Conservation (phyloP, 2,888 invertebrate species). For the Macrosiphum euphorbiae region DNA sequence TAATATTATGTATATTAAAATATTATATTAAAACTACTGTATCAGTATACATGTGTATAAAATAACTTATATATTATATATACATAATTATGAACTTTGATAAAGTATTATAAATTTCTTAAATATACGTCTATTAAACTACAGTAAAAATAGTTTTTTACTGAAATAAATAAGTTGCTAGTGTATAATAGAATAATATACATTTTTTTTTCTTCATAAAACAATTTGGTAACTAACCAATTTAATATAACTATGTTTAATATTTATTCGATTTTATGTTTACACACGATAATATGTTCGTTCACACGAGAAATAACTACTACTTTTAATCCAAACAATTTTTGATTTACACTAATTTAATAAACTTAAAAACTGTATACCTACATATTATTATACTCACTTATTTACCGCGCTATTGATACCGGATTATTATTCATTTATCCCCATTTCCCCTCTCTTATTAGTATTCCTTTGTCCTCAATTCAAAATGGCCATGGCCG, state of each 20-base stretch:
- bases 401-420: background rate
- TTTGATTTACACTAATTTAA: background rate
- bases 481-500: background rate
- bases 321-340: background rate
- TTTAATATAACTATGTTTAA: background rate
- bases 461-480: background rate
- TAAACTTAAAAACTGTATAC: background rate
- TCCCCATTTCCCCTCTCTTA: background rate
- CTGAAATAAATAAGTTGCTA: background rate
- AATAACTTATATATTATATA: background rate
- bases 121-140: background rate
- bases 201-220: background rate
- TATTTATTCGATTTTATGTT: background rate
- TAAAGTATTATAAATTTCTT: background rate
- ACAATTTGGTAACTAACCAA: conserved; percentile 3
- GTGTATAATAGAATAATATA: background rate
- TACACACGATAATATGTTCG: background rate
- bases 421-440: background rate
- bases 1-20: background rate
- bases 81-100: background rate
- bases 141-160: background rate
- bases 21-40: background rate
- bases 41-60: background rate
- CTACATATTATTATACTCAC: background rate
- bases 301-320: background rate